phyloP scores from a whole-genome alignment of 2,113 vertebrate genomes.

The Polyodon spathula region DNA sequence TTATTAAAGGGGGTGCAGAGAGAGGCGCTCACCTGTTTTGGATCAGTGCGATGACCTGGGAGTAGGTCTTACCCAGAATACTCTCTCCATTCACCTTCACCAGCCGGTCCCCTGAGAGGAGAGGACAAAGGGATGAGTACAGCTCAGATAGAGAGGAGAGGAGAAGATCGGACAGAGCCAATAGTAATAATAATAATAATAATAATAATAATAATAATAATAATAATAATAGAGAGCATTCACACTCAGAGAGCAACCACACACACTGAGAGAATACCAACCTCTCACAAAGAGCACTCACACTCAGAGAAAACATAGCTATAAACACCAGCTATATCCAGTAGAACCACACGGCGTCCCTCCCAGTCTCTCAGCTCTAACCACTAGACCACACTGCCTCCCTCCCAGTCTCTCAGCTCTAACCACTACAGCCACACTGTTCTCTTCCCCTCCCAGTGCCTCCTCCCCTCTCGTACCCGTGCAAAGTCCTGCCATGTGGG shows the following conservation, averaged over 20 bases:
- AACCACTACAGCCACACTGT: too few species aligned
- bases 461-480: slow-evolving; percentile 62
- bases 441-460: too few species aligned
- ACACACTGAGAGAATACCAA: neutral
- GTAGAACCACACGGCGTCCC: neutral
- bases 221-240: neutral
- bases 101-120: slow-evolving; percentile 74
- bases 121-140: neutral
- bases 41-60: slow-evolving; percentile 92
- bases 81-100: slow-evolving; percentile 95
- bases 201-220: neutral
- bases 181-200: too few species aligned
- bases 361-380: too few species aligned
- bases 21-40: slow-evolving; percentile 79
- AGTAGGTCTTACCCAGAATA: slow-evolving; percentile 90
- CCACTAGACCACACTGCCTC: too few species aligned
- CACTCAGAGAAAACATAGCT: slow-evolving; percentile 3
- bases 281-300: neutral
- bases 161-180: neutral
- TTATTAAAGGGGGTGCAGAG: neutral
- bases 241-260: neutral
- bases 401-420: too few species aligned
- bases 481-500: slow-evolving; percentile 80
- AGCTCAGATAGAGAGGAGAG: rapidly evolving
- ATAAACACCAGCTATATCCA: too few species aligned